Conservation (phyloP, 2,888 invertebrate genomes). For the Pollenia amentaria region DNA sequence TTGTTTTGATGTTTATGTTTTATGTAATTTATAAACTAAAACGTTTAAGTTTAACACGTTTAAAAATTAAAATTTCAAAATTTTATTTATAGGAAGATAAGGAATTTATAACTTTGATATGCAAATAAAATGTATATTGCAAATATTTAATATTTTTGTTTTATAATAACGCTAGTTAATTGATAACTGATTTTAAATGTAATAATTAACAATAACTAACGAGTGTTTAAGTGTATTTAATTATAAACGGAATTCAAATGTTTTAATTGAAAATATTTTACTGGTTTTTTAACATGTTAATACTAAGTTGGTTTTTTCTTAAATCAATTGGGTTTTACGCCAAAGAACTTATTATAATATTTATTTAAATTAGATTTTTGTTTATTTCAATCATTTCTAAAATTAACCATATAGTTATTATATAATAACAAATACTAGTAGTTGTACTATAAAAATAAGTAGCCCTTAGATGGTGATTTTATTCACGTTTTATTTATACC, state of each 20-base stretch:
- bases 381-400: background rate
- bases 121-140: background rate
- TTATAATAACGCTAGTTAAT: constrained; percentile 16
- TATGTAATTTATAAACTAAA: constrained; percentile 7
- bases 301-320: background rate
- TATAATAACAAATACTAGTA: background rate
- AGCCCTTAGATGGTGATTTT: background rate
- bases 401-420: background rate
- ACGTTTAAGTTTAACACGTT: constrained; percentile 18
- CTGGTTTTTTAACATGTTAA: no score
- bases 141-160: background rate
- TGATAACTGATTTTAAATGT: constrained; percentile 3
- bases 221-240: constrained; percentile 20
- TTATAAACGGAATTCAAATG: constrained; percentile 37
- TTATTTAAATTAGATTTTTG: no score
- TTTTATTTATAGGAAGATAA: no score
- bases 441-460: background rate
- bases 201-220: constrained; percentile 24
- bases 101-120: background rate
- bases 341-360: background rate
- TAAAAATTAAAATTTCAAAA: background rate
- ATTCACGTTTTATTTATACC: constrained; percentile 13
- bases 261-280: constrained; percentile 22
- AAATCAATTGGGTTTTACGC: background rate
- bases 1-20: background rate